These are phyloP conservation scores for Brachionus paranguensis DNA, from an alignment of 1,140 invertebrate species.

Conservation along the genomic window DNA sequence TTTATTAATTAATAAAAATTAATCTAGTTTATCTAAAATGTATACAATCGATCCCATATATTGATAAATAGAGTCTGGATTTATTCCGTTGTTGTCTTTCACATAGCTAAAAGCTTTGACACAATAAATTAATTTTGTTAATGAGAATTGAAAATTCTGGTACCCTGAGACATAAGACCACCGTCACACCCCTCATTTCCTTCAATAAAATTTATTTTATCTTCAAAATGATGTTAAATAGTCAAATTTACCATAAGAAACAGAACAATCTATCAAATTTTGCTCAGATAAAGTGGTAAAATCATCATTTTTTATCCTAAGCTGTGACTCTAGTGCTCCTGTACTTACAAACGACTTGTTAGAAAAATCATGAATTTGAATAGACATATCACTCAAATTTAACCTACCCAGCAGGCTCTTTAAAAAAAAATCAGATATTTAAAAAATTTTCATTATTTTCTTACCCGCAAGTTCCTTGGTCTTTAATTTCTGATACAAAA, in stretches of 20 bases:
- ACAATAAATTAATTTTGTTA: not conserved
- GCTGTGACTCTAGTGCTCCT: slow-evolving; percentile 24
- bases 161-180: slow-evolving; percentile 37
- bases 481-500: slow-evolving; percentile 87
- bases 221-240: not conserved
- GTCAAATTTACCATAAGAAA: not conserved
- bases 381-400: not conserved
- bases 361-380: not conserved
- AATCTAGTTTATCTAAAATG: not conserved
- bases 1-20: not conserved
- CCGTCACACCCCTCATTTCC: slow-evolving; percentile 40
- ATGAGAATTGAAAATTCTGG: not conserved
- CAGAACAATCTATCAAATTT: slow-evolving; percentile 38
- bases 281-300: slow-evolving; percentile 23
- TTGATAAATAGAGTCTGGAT: slow-evolving; percentile 21
- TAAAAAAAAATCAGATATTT: not conserved
- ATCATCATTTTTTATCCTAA: not conserved
- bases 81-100: slow-evolving; percentile 59
- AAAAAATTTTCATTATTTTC: slow-evolving; percentile 44
- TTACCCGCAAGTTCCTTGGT: slow-evolving; percentile 64
- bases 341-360: slow-evolving; percentile 35
- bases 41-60: slow-evolving; percentile 1
- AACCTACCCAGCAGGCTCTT: slow-evolving; percentile 27
- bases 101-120: slow-evolving; percentile 48
- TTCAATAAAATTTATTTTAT: not conserved